Evolutionary conservation across 2,888 invertebrate species (phyloP), one percentile per base, ranked within the genome.

Genomic region (Psylliodes chrysocephalus): DNA sequence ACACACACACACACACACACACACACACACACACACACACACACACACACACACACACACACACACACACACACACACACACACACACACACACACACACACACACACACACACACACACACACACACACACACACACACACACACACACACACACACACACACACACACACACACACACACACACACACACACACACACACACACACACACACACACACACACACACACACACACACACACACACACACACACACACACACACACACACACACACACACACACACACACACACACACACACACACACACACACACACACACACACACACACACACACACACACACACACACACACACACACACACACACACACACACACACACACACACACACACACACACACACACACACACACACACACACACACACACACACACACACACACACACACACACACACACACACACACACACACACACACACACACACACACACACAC

Each of bases 1-100:
- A 38, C 38, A 38, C 38, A 38, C 38, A 38, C 38, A 38, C 38
- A 38, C 38, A 38, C 38, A 38, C 38, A 38, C 38, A 38, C 38
- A 38, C 38, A 38, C 38, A 38, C 38, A 38, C 38, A 38, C 38
- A 38, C 38, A 38, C 38, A 38, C 38, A 38, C 38, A 38, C 38
- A 38, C 38, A 38, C 38, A 38, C 38, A 38, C 38, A 38, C 38
- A 38, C 38, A 38, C 38, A 38, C 38, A 38, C 38, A 38, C 38
- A 38, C 38, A 38, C 38, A 38, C 38, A 38, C 38, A 38, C 38
- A 38, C 38, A 38, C 38, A 38, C 38, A 38, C 38, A 38, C 38
- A 38, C 38, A 38, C 38, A 38, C 38, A 38, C 38, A 38, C 38
- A 38, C 38, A 38, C 38, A 38, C 38, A 38, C 38, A 38, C 38